Conservation (phyloP, 2,888 invertebrate genomes). For the Ichneumoninae sp. region DNA sequence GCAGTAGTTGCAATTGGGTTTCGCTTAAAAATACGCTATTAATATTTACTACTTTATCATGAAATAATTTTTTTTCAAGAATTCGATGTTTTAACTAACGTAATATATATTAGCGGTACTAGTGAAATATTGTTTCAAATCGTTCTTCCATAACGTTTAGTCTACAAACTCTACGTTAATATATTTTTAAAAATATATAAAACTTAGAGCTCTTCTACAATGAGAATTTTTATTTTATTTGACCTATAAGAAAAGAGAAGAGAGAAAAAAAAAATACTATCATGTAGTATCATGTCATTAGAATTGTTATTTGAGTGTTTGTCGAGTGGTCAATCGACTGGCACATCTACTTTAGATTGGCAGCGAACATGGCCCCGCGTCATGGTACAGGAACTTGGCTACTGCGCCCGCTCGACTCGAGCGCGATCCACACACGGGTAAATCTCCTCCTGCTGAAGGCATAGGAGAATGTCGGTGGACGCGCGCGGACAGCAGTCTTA, state of each 20-base stretch:
- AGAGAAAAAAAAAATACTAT: not conserved
- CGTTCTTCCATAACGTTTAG: not conserved
- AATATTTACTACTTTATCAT: conserved; percentile 24
- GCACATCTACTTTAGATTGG: not conserved
- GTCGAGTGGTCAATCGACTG: not conserved
- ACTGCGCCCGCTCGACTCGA: conserved; percentile 21
- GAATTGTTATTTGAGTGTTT: not conserved
- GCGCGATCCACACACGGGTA: conserved; percentile 2
- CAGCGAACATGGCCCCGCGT: not conserved
- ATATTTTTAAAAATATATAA: not conserved
- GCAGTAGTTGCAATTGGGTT: conserved; percentile 28
- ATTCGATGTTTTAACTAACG: not conserved
- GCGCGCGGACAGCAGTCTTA: conserved; percentile 46
- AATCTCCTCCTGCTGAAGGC: not conserved
- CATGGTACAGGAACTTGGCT: not conserved
- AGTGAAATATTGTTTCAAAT: not conserved
- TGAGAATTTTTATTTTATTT: not conserved
- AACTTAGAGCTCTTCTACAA: not conserved
- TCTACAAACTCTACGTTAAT: not conserved
- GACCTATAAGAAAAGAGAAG: not conserved
- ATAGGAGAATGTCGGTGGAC: conserved; percentile 28
- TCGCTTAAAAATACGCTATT: conserved; percentile 5
- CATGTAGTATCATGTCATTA: not conserved
- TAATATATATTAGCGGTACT: not conserved
- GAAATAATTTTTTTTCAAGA: not conserved